Evolutionary conservation across 2,797 vertebrate species (phyloP).

Genomic region (Thripadectes ignobilis): DNA sequence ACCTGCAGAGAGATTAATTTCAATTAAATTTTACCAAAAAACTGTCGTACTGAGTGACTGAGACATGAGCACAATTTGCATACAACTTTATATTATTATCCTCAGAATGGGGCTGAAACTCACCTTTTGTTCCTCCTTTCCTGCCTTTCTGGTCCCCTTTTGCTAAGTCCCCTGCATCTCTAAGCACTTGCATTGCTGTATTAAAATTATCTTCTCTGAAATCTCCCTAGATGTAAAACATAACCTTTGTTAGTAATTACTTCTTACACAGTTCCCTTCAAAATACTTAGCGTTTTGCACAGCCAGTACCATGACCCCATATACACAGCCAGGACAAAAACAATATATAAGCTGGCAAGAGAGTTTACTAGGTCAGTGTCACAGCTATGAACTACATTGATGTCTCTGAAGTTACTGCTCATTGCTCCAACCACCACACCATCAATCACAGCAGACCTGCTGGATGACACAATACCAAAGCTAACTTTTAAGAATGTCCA

Average conservation of each 20-base stretch:
- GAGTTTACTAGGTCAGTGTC: background rate
- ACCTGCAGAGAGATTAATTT: constrained; percentile 75
- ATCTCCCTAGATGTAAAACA: constrained; percentile 84
- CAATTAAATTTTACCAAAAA: background rate
- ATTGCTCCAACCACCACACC: background rate
- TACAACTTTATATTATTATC: background rate
- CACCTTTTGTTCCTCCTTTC: constrained; percentile 94
- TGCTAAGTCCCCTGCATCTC: constrained; percentile 89
- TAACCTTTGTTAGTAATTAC: background rate
- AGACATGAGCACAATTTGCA: background rate
- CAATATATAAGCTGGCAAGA: background rate
- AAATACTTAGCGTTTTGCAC: background rate
- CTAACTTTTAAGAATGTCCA: background rate
- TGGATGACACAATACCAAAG: background rate
- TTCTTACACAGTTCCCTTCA: background rate
- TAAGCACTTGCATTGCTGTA: constrained; percentile 98
- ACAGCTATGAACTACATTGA: background rate
- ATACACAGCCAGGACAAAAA: background rate
- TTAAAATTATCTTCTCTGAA: constrained; percentile 99
- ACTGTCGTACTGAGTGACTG: background rate
- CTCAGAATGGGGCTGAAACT: background rate
- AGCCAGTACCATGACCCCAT: background rate
- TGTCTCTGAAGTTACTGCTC: background rate
- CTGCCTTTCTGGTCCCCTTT: constrained; percentile 94
- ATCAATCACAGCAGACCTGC: background rate